phyloP scores from a whole-genome alignment of 2,888 invertebrate genomes.

The Idaea straminata region DNA sequence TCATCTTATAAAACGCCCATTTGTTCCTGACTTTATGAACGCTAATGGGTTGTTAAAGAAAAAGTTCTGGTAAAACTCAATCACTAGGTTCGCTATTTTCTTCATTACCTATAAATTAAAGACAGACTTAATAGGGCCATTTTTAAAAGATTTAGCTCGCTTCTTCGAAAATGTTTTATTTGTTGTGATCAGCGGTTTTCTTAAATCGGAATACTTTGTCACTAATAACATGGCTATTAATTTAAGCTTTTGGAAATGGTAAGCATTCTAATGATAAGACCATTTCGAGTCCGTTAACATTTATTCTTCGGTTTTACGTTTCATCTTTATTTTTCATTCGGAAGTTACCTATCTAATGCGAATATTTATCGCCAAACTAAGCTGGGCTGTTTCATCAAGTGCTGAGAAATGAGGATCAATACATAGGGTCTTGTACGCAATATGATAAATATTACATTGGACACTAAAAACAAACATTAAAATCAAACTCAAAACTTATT shows the following conservation, averaged over 20 bases:
- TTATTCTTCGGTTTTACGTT: not conserved
- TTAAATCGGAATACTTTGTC: not conserved
- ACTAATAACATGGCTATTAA: not conserved
- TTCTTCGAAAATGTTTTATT: too few relatives aligned
- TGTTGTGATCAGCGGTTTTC: not conserved
- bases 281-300: not conserved
- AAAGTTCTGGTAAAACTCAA: constrained; percentile 29
- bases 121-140: too few relatives aligned
- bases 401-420: not conserved
- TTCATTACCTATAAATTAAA: too few relatives aligned
- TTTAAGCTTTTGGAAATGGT: not conserved
- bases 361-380: not conserved
- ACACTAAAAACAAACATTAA: too few relatives aligned
- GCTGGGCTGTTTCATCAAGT: not conserved
- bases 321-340: not conserved
- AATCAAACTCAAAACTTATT: too few relatives aligned
- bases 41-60: constrained; percentile 35
- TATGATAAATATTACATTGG: too few relatives aligned
- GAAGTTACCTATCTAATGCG: not conserved
- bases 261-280: not conserved
- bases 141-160: too few relatives aligned
- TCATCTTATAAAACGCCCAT: constrained; percentile 31
- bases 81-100: constrained; percentile 8
- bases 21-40: constrained; percentile 30
- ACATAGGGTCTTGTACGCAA: not conserved